Evolutionary conservation across 2,888 invertebrate genomes (phyloP).

Genomic region (Onthophagus sagittarius): DNA sequence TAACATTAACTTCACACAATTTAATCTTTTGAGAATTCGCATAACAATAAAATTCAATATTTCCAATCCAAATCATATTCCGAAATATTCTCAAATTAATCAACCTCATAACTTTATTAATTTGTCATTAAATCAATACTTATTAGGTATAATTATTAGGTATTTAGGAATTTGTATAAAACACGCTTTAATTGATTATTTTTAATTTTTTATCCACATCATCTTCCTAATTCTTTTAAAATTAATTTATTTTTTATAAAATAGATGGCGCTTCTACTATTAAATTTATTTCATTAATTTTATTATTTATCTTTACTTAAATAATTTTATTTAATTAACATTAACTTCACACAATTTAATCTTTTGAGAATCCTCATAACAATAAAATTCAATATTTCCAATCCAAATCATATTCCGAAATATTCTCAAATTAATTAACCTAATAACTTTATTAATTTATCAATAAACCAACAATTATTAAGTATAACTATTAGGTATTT

Average conservation of each 20-base stretch:
- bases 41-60: slow-evolving; percentile 68
- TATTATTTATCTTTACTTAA: too few species aligned
- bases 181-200: slow-evolving; percentile 60
- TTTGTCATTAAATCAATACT: slow-evolving; percentile 39
- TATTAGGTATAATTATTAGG: too few species aligned
- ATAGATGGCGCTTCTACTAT: too few species aligned
- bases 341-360: too few species aligned
- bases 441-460: slow-evolving; percentile 45
- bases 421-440: slow-evolving; percentile 66
- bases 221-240: slow-evolving; percentile 61
- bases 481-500: too few species aligned
- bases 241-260: too few species aligned
- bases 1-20: too few species aligned
- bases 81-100: too few species aligned
- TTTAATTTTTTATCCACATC: slow-evolving; percentile 65
- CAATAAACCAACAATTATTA: slow-evolving; percentile 38
- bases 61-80: slow-evolving; percentile 54
- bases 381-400: slow-evolving; percentile 63
- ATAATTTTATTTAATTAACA: too few species aligned
- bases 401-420: too few species aligned
- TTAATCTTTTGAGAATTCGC: slow-evolving; percentile 61
- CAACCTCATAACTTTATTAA: slow-evolving; percentile 53
- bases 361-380: slow-evolving; percentile 67
- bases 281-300: too few species aligned
- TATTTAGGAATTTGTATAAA: too few species aligned